Evolutionary conservation across 1,140 invertebrate species (phyloP).

Genomic region (Cydia amplana): DNA sequence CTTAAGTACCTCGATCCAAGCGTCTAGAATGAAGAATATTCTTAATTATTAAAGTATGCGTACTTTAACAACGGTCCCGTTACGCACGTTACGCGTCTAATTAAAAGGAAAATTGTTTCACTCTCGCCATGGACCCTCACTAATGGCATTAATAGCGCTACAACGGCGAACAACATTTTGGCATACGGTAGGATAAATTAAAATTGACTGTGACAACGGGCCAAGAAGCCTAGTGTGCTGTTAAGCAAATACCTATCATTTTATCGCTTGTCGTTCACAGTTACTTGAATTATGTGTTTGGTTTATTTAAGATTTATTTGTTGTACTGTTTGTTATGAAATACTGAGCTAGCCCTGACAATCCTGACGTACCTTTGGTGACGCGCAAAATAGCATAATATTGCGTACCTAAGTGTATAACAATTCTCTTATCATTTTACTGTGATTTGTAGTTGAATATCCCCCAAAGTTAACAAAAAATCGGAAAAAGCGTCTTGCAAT

Average conservation of each 20-base stretch:
- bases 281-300: no score
- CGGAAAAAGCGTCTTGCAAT: not conserved
- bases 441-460: not conserved
- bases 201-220: not conserved
- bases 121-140: conserved; percentile 23
- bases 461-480: not conserved
- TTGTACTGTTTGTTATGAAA: no score
- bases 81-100: conserved; percentile 30
- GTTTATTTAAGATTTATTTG: no score
- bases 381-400: no score
- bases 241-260: not conserved
- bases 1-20: not conserved
- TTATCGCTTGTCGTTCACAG: not conserved
- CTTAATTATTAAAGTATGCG: conserved; percentile 31
- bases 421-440: no score
- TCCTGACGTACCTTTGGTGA: no score
- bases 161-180: conserved; percentile 17
- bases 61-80: conserved; percentile 22
- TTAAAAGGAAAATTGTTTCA: conserved; percentile 30
- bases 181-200: conserved; percentile 26
- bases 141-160: conserved; percentile 32
- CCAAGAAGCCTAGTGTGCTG: not conserved
- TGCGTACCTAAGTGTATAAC: no score
- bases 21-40: conserved; percentile 26
- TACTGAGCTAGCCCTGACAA: no score